phyloP scores from a whole-genome alignment of 2,113 vertebrate genomes.

The Hyla sarda region DNA sequence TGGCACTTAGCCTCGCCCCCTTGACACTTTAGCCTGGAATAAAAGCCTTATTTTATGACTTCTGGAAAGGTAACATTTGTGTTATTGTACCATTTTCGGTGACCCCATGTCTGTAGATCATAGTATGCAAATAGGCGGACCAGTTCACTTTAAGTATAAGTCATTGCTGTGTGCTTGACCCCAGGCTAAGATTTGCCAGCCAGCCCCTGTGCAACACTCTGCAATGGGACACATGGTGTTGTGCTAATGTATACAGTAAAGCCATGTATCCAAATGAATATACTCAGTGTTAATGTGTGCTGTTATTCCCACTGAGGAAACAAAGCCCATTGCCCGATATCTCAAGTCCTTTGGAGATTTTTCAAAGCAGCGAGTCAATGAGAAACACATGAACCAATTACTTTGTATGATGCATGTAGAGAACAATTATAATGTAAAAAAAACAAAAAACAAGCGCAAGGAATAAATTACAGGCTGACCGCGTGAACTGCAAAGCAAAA shows the following conservation, averaged over 20 bases:
- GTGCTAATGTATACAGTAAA: not conserved
- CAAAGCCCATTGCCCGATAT: constrained; percentile 7
- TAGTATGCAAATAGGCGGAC: no score
- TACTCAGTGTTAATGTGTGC: not conserved
- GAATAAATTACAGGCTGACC: not conserved
- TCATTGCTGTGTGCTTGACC: no score
- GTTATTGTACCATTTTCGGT: no score
- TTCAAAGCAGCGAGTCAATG: constrained; percentile 25
- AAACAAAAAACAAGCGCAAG: not conserved
- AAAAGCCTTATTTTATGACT: no score
- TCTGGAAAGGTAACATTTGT: no score
- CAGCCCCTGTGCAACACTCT: not conserved
- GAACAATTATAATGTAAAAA: constrained; percentile 25
- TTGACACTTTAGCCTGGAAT: no score
- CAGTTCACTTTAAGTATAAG: no score
- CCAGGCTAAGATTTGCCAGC: no score
- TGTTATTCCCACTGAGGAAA: constrained; percentile 31
- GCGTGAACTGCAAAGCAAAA: not conserved
- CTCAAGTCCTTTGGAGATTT: constrained; percentile 17
- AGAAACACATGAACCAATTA: constrained; percentile 34
- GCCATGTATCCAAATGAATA: not conserved
- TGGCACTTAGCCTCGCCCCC: no score
- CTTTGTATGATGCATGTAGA: constrained; percentile 2
- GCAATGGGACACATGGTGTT: not conserved
- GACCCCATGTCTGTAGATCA: no score